These are phyloP conservation scores for Odiellus spinosus DNA, from an alignment of 2,888 invertebrate species.

Conservation along the genomic window DNA sequence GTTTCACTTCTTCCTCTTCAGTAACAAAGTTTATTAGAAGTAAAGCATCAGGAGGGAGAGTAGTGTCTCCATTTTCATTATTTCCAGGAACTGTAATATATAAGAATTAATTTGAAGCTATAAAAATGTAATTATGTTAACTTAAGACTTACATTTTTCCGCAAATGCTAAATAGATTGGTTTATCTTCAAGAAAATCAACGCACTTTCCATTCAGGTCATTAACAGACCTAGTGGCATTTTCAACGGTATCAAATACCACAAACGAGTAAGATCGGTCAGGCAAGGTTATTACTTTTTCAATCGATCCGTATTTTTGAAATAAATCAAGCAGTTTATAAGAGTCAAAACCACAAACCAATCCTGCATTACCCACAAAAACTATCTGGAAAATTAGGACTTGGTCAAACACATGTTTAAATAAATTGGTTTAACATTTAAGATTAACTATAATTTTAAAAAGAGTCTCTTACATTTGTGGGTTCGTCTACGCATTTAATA, in stretches of 20 bases:
- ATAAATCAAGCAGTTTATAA: conserved; percentile 41
- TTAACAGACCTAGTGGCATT: conserved; percentile 42
- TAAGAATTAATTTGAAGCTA: background rate
- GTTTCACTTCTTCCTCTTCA: conserved; percentile 44
- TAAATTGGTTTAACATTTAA: too few relatives aligned
- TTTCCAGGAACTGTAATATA: conserved; percentile 30
- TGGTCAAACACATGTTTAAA: too few relatives aligned
- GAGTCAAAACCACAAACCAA: conserved; percentile 60
- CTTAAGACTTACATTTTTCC: conserved; percentile 33
- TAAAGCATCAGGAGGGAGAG: conserved; percentile 47
- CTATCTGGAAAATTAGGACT: conserved; percentile 38
- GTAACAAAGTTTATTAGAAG: conserved; percentile 55
- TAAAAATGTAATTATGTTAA: background rate
- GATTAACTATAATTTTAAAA: too few relatives aligned
- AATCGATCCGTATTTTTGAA: conserved; percentile 38
- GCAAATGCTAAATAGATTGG: conserved; percentile 50
- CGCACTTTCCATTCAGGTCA: conserved; percentile 40
- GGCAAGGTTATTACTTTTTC: conserved; percentile 51
- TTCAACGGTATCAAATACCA: conserved; percentile 40
- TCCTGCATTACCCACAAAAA: conserved; percentile 72
- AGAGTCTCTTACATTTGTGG: too few relatives aligned
- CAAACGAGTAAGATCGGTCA: conserved; percentile 64
- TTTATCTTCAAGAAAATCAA: conserved; percentile 33
- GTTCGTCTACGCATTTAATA: too few relatives aligned
- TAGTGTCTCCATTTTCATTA: conserved; percentile 15